phyloP scores from a whole-genome alignment of 2,888 invertebrate genomes.

The Acronicta psi region DNA sequence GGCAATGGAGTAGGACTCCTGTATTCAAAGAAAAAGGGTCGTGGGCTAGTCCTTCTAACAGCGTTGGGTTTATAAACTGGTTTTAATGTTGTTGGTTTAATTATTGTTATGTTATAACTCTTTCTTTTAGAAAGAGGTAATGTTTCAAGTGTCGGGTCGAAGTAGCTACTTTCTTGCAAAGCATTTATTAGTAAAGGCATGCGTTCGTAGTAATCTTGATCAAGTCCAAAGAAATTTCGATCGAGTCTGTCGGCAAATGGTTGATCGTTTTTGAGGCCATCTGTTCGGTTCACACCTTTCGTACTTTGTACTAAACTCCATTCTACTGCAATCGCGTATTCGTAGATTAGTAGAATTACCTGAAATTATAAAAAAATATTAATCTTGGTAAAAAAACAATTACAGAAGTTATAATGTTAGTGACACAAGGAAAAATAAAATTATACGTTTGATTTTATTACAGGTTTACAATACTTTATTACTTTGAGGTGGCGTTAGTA shows the following conservation, averaged over 20 bases:
- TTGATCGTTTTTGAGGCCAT: slow-evolving; percentile 59
- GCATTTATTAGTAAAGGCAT: slow-evolving; percentile 86
- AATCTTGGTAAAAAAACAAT: no score
- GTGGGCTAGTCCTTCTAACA: slow-evolving; percentile 82
- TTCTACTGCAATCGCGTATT: slow-evolving; percentile 85
- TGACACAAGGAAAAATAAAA: neutral
- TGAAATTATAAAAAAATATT: slow-evolving; percentile 69
- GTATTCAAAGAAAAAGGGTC: slow-evolving; percentile 85
- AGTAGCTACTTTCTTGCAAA: slow-evolving; percentile 79
- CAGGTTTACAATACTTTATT: no score
- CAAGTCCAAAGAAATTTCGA: slow-evolving; percentile 80
- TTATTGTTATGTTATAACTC: slow-evolving; percentile 50
- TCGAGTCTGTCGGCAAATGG: slow-evolving; percentile 82
- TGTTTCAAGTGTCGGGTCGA: slow-evolving; percentile 71
- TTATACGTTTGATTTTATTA: neutral
- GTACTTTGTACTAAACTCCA: slow-evolving; percentile 80
- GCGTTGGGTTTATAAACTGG: slow-evolving; percentile 54
- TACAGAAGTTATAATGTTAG: neutral
- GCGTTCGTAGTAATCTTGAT: slow-evolving; percentile 84
- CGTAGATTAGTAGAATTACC: slow-evolving; percentile 87
- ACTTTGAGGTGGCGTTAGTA: neutral
- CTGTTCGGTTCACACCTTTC: slow-evolving; percentile 56
- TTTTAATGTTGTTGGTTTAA: slow-evolving; percentile 53
- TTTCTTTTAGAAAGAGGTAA: slow-evolving; percentile 52
- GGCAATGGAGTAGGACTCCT: slow-evolving; percentile 79